These are phyloP conservation scores for Zaprionus gabonicus DNA, from an alignment of 1,140 invertebrate genomes.

Conservation along the genomic window DNA sequence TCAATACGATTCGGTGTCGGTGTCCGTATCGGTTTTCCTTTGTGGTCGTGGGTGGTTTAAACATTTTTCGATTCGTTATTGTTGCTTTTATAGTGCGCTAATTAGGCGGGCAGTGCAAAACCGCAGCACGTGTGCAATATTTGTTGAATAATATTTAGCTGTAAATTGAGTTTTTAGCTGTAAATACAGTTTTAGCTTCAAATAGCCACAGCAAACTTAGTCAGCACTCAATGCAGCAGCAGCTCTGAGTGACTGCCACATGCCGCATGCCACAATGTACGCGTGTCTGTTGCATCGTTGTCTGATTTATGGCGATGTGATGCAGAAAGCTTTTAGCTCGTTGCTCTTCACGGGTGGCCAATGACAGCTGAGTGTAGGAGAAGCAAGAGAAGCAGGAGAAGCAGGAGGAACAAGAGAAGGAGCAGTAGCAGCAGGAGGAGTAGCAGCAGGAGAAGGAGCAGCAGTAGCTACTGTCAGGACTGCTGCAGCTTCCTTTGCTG, in stretches of 20 bases:
- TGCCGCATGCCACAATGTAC: not conserved
- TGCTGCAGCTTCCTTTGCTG: not conserved
- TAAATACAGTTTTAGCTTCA: not conserved
- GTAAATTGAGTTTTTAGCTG: not conserved
- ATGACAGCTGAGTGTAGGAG: too few species aligned
- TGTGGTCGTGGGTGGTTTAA: constrained; percentile 5
- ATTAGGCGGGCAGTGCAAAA: not conserved
- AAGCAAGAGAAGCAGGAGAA: not conserved
- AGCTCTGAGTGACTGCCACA: not conserved
- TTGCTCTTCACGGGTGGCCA: constrained; percentile 14
- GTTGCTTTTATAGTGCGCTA: not conserved
- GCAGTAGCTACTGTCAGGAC: not conserved
- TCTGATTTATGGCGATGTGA: constrained; percentile 45
- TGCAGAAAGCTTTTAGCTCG: constrained; percentile 61
- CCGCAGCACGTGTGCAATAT: not conserved
- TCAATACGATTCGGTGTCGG: constrained; percentile 1
- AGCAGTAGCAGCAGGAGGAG: too few species aligned
- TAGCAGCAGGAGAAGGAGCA: not conserved
- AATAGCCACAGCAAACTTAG: not conserved
- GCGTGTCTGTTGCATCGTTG: not conserved
- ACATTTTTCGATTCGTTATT: not conserved
- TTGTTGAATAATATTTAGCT: not conserved
- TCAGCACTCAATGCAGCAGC: not conserved
- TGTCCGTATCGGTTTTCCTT: constrained; percentile 1
- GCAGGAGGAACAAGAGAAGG: not conserved